A percentile compares a stretch with the other conserved stretches of the same genome.
Conservation (phyloP, 2,113 vertebrate genomes). For the Calidris pygmaea region DNA sequence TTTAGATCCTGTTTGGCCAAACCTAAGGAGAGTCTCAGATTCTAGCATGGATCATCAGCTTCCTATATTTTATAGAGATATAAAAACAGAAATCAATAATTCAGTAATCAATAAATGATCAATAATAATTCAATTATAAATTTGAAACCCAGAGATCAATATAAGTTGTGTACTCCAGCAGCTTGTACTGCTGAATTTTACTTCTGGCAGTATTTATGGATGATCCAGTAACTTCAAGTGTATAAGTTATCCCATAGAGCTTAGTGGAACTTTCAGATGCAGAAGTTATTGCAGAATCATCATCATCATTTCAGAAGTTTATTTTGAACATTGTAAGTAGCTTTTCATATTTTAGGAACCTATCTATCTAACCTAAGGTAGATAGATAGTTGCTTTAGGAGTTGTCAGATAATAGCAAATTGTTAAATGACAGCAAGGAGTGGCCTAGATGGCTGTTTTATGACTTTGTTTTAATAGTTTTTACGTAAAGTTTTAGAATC, state of each 20-base stretch:
- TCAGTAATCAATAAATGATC: background rate
- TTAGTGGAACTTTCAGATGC: background rate
- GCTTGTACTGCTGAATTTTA: background rate
- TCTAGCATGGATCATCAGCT: background rate
- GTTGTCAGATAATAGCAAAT: background rate
- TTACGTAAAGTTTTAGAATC: background rate
- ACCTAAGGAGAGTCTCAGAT: background rate
- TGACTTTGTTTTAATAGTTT: background rate
- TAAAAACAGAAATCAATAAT: background rate
- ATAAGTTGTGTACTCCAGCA: background rate
- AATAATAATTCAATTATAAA: background rate
- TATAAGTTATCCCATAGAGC: background rate
- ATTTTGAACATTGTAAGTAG: background rate
- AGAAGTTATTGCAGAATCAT: background rate
- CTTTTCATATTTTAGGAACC: background rate
- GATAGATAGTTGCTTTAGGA: background rate
- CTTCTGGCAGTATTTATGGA: background rate
- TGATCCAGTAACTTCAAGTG: background rate
- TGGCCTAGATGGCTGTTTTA: background rate
- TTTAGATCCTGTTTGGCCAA: background rate
- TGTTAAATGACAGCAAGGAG: background rate
- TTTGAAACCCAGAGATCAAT: background rate
- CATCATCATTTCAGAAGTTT: background rate
- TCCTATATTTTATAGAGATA: background rate
- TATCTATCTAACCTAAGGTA: background rate